Percentiles rank a stretch among this genome's conserved stretches.
phyloP scores from a whole-genome alignment of 2,888 invertebrate genomes.

The Troglohyphantes excavatus region DNA sequence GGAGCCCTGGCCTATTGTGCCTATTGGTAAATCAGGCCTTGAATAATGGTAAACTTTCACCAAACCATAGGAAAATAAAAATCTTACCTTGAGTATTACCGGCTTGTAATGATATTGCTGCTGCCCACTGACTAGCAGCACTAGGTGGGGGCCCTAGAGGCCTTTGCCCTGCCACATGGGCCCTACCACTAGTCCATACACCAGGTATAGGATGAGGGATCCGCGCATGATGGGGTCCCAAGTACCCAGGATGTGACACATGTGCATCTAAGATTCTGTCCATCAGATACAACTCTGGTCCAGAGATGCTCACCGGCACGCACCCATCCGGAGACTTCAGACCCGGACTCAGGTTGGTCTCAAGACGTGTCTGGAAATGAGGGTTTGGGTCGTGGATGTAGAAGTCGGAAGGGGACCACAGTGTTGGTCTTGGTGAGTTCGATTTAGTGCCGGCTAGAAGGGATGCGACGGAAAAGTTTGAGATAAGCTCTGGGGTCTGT shows the following conservation, averaged over 20 bases:
- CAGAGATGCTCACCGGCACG: conserved; percentile 26
- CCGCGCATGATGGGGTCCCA: conserved; percentile 41
- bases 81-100: conserved; percentile 57
- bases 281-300: conserved; percentile 64
- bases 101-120: conserved; percentile 60
- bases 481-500: conserved; percentile 70
- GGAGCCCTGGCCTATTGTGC: too few species aligned
- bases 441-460: conserved; percentile 60
- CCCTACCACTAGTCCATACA: conserved; percentile 50
- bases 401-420: conserved; percentile 64
- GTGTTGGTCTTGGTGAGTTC: conserved; percentile 48
- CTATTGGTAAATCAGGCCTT: too few species aligned
- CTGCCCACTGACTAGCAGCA: conserved; percentile 40
- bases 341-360: conserved; percentile 15
- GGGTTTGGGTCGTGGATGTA: conserved; percentile 30
- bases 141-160: conserved; percentile 34
- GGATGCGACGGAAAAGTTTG: conserved; percentile 72
- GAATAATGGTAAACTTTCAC: too few species aligned
- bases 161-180: conserved; percentile 47
- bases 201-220: conserved; percentile 50
- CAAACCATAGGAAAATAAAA: too few species aligned
- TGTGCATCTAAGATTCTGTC: conserved; percentile 65
- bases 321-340: conserved; percentile 29
- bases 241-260: conserved; percentile 36
- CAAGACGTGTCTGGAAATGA: not conserved